phyloP scores from a whole-genome alignment of 2,113 vertebrate genomes.

The Marmota flaviventris region DNA sequence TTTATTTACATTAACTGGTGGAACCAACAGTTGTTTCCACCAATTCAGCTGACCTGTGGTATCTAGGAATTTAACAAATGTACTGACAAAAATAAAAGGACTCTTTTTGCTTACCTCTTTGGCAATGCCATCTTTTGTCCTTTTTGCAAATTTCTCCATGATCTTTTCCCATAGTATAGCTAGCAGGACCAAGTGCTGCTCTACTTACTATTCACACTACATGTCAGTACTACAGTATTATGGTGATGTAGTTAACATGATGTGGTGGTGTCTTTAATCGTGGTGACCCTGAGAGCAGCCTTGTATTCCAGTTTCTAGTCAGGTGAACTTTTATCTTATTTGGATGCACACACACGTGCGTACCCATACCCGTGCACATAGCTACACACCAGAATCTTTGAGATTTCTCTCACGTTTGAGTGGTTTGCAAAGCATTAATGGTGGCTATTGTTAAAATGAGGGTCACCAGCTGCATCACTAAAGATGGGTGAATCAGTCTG shows the following conservation, averaged over 20 bases:
- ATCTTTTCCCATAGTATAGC: neutral
- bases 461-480: conserved; percentile 62
- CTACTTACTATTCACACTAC: neutral
- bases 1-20: neutral
- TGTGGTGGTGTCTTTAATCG: neutral
- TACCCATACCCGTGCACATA: neutral
- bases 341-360: neutral
- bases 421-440: conserved; percentile 41
- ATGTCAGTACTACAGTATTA: neutral
- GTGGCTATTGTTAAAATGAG: conserved; percentile 72
- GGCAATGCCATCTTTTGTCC: neutral
- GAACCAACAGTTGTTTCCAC: too few relatives aligned
- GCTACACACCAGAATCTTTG: neutral
- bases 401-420: conserved; percentile 51
- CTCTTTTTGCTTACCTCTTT: neutral
- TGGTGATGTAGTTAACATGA: neutral
- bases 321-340: neutral
- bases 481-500: conserved; percentile 64
- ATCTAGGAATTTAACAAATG: neutral
- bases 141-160: neutral
- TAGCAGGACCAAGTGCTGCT: neutral
- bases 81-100: neutral
- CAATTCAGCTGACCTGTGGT: neutral
- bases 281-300: neutral
- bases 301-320: neutral